A percentile compares a stretch with the other conserved stretches of the same genome.
phyloP scores from a whole-genome alignment of 2,888 invertebrate species.

The Nemotelus pantherinus region DNA sequence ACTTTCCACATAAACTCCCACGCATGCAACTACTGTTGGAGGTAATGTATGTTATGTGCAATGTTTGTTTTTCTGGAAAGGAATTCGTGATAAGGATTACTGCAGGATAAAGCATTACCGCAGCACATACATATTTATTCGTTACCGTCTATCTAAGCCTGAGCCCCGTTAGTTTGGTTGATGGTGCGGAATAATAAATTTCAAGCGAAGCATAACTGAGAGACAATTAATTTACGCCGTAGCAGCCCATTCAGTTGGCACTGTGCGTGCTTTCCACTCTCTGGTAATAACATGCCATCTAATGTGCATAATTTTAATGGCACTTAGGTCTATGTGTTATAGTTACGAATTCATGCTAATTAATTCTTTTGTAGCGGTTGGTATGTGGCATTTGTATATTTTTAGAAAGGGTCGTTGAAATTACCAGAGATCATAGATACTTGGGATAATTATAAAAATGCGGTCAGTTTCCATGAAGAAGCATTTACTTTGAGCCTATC shows the following conservation, averaged over 20 bases:
- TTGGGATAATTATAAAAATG: no score
- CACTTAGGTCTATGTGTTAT: conserved; percentile 10
- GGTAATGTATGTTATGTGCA: background rate
- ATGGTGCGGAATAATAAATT: conserved; percentile 36
- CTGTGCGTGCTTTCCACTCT: conserved; percentile 21
- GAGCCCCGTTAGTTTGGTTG: conserved; percentile 8
- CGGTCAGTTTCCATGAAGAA: no score
- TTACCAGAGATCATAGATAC: no score
- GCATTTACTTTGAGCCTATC: no score
- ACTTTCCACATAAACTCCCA: no score
- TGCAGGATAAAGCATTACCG: conserved; percentile 1
- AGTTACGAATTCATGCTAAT: conserved; percentile 41
- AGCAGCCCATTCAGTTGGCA: background rate
- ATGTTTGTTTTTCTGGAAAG: conserved; percentile 2
- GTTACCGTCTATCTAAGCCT: background rate
- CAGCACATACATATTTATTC: background rate
- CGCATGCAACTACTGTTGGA: no score
- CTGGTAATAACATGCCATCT: conserved; percentile 7
- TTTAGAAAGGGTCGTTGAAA: background rate
- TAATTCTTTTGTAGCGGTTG: conserved; percentile 23
- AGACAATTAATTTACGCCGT: conserved; percentile 30
- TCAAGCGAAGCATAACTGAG: background rate
- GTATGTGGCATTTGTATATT: conserved; percentile 19
- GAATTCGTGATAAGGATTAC: conserved; percentile 4
- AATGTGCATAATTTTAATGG: conserved; percentile 32